Evolutionary conservation across 2,888 invertebrate species (phyloP), one percentile per base, ranked within the genome.

Genomic region (Tortrix viridana): DNA sequence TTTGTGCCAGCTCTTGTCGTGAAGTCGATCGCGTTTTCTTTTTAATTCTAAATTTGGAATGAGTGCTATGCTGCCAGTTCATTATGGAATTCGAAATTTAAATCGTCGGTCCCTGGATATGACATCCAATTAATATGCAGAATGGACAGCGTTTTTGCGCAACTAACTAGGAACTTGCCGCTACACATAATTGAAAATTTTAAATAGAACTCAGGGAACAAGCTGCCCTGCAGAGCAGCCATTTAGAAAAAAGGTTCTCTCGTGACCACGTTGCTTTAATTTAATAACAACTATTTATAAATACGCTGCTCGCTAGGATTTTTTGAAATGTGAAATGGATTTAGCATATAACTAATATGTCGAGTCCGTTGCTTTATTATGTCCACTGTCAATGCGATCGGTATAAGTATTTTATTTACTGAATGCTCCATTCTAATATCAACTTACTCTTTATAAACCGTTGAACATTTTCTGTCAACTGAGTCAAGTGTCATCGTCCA

Each of bases 1-100:
- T 80, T 76, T 67, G 74, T 69, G 70, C 72, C 73, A 74, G 74
- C 76, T 80, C 83, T 86, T 86, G 84, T 84, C 68, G 68, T 69
- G 69, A 65, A 71, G 67, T 68, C 78, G 77, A 83, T 82, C 76
- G 73, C 59, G 52, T 65, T 69, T 43, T 55, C 48, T 49, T 55
- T 60, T 60, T 61, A 54, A 55, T 61, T 60, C 38, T 22, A 52
- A 26, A 50, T 50, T 48, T 47, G 44, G 32, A n/a, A 44, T 60
- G 59, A 54, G 64, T 53, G 47, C 7, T 47, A 43, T 55, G 2
- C 12, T 7, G 16, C 23, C 12, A 18, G 18, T 32, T 18, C n/a
- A 26, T 54, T 6, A 16, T 18, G 18, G 12, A 46, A 50, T 32
- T 19, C 6, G 49, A 49, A 26, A 49, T 26, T 26, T 32, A 50